A percentile compares a stretch with the other conserved stretches of the same genome.
Conservation (phyloP, 53 echinoderm and acorn worm genomes). For the Temnopleurus reevesii region DNA sequence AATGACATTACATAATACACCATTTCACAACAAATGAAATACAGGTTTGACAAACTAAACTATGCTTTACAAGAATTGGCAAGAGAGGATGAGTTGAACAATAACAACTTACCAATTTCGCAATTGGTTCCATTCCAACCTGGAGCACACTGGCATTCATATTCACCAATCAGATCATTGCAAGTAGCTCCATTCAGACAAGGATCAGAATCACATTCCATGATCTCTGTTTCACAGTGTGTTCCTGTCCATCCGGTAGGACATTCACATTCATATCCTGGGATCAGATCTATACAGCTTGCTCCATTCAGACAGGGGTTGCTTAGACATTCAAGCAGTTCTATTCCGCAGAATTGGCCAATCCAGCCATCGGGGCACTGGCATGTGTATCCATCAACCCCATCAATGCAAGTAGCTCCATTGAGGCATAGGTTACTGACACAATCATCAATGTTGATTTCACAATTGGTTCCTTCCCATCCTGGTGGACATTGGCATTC, state of each 20-base stretch:
- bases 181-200: constrained; percentile 19
- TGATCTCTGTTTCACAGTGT: background rate
- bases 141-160: background rate
- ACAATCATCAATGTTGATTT: background rate
- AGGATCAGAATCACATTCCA: background rate
- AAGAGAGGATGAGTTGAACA: background rate
- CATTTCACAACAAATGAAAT: too few relatives aligned
- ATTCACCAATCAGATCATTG: background rate
- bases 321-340: background rate
- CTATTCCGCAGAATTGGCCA: background rate
- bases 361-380: background rate
- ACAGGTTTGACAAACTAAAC: background rate
- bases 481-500: background rate
- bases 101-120: constrained; percentile 23
- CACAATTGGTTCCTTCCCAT: background rate
- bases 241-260: constrained; percentile 2
- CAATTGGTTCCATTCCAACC: constrained; percentile 49
- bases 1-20: too few relatives aligned
- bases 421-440: constrained; percentile 29
- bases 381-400: background rate
- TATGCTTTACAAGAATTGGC: background rate
- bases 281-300: background rate
- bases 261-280: constrained; percentile 24
- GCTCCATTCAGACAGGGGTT: constrained; percentile 45
- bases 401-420: constrained; percentile 58